Evolutionary conservation across 1,140 invertebrate species (phyloP), one percentile per base, ranked within the genome.

Genomic region (Caenorhabditis briggsae): DNA sequence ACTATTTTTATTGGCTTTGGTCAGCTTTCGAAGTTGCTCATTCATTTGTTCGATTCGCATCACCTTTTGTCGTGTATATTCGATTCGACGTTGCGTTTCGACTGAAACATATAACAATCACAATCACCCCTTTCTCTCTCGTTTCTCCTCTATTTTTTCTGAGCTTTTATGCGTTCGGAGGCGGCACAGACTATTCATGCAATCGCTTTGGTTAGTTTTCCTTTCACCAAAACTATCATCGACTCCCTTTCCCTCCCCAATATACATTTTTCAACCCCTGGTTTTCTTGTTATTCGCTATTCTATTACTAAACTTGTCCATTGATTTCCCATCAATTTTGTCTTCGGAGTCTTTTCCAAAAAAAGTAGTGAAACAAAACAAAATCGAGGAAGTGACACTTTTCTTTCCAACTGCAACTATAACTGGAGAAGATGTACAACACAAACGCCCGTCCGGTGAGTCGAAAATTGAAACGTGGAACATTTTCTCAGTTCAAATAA

Each of bases 11-110:
- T 85, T 85, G 6, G 23, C 14, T 50, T 56, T 82, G 12, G 3
- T 85, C 50, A 85, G 50, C n/a, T 65, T 58, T n/a, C 59, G 83
- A 50, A 85, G 50, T 50, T 85, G 83, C 83, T 74, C 84, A 85
- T 85, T 58, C 33, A 85, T 85, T 56, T 74, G 82, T 59, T 83
- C 82, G 18, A 85, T 59, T 61, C 23, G 12, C 43, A 85, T 58
- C 25, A 70, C 14, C 23, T 78, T 78, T 23, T 78, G 43, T 23
- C 70, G 70, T 78, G 70, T 78, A 53, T 78, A 78, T 78, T 78
- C 70, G 23, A 78, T 78, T 78, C 70, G 70, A 48, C 70, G 70
- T 50, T 78, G 70, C 43, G 70, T 78, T 78, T 78, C 70, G 46
- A 78, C 70, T 78, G 70, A 23, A 78, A 78, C 6, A 50, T 33